Evolutionary conservation across 2,113 vertebrate species (phyloP).

Genomic region (Chiloscyllium plagiosum): DNA sequence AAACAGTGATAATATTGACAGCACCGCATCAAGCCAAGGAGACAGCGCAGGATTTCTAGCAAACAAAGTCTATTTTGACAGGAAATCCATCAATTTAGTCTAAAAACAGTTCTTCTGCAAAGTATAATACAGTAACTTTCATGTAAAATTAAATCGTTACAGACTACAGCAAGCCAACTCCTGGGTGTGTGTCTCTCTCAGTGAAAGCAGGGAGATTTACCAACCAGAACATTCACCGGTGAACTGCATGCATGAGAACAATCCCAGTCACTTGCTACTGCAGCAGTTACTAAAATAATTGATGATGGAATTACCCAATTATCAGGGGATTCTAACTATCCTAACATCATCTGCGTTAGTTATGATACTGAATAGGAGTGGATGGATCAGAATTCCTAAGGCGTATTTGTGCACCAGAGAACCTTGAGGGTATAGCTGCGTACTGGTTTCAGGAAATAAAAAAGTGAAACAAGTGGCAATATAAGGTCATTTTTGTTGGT

Average conservation of each 20-base stretch:
- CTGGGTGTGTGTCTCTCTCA: not conserved
- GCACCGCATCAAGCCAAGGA: not conserved
- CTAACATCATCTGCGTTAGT: too few relatives aligned
- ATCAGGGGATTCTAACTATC: not conserved
- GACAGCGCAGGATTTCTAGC: not conserved
- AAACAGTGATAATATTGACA: not conserved
- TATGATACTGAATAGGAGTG: too few relatives aligned
- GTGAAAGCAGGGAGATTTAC: not conserved
- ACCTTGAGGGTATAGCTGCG: too few relatives aligned
- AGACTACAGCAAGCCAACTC: not conserved
- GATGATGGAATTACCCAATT: not conserved
- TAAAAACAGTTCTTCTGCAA: not conserved
- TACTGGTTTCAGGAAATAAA: too few relatives aligned
- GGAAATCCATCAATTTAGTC: not conserved
- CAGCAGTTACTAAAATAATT: not conserved
- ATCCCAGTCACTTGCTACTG: not conserved
- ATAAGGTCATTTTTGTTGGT: too few relatives aligned
- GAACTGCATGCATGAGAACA: not conserved
- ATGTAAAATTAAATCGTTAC: not conserved
- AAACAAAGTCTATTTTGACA: not conserved
- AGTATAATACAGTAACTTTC: not conserved
- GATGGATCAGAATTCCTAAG: too few relatives aligned
- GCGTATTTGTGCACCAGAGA: too few relatives aligned
- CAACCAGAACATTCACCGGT: not conserved
- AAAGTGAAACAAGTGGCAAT: too few relatives aligned